These are phyloP conservation scores for Xylophagus ater DNA, from an alignment of 2,888 invertebrate species.

Conservation along the genomic window DNA sequence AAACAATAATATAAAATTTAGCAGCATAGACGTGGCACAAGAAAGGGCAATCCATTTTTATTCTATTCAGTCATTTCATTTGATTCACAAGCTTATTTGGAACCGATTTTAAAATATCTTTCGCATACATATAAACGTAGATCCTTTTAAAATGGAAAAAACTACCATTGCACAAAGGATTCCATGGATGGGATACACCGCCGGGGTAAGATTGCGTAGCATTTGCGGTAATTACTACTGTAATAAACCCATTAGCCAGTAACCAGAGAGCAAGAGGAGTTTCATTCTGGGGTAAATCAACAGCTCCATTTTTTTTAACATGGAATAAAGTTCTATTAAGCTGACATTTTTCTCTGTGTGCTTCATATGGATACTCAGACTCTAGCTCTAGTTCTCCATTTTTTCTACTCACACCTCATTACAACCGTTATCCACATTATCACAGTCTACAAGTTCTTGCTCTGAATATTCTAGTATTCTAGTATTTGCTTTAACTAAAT, in stretches of 20 bases:
- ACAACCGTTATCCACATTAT: slow-evolving; percentile 82
- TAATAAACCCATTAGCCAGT: slow-evolving; percentile 78
- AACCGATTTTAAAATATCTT: no score
- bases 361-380: slow-evolving; percentile 85
- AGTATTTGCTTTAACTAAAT: no score
- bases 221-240: slow-evolving; percentile 86
- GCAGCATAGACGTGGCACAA: no score
- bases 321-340: slow-evolving; percentile 53
- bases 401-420: slow-evolving; percentile 68
- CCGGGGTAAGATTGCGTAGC: slow-evolving; percentile 96
- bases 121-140: no score
- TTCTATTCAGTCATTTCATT: no score
- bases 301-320: slow-evolving; percentile 63
- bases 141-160: no score
- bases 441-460: slow-evolving; percentile 94
- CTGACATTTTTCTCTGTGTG: slow-evolving; percentile 62
- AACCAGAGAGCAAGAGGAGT: slow-evolving; percentile 87
- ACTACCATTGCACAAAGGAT: slow-evolving; percentile 62
- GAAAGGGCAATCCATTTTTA: no score
- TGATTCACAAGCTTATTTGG: no score
- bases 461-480: slow-evolving; percentile 87
- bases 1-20: no score
- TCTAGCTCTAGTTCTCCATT: slow-evolving; percentile 87
- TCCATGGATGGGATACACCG: slow-evolving; percentile 88
- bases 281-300: slow-evolving; percentile 81